phyloP scores from a whole-genome alignment of 1,140 invertebrate species.

The Parapsyche elsis region DNA sequence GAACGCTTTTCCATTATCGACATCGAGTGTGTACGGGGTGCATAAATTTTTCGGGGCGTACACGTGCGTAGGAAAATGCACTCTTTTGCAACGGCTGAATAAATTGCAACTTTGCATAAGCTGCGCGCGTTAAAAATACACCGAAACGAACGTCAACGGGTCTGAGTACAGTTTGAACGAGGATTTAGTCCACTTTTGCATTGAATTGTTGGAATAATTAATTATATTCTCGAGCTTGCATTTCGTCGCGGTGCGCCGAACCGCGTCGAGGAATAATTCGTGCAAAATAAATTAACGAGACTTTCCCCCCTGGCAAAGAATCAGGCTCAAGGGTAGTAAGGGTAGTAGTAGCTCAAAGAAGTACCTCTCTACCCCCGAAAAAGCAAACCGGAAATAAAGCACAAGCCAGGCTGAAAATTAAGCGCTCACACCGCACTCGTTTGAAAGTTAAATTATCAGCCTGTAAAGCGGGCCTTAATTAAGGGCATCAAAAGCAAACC shows the following conservation, averaged over 20 bases:
- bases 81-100: not conserved
- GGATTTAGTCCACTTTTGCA: too few relatives aligned
- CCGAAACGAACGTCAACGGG: too few relatives aligned
- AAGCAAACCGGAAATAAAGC: slow-evolving; percentile 19
- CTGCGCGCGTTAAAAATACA: too few relatives aligned
- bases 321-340: not conserved
- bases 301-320: not conserved
- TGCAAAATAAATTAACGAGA: slow-evolving; percentile 14
- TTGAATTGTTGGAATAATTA: too few relatives aligned
- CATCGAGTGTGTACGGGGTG: not conserved
- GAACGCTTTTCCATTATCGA: slow-evolving; percentile 13
- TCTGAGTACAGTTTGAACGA: too few relatives aligned
- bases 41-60: not conserved
- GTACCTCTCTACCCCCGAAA: too few relatives aligned
- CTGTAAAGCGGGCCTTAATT: slow-evolving; percentile 10
- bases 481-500: slow-evolving; percentile 20
- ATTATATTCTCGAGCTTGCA: too few relatives aligned
- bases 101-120: too few relatives aligned
- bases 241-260: too few relatives aligned
- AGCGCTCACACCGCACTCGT: not conserved
- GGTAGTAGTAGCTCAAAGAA: too few relatives aligned
- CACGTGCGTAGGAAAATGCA: not conserved
- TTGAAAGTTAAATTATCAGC: slow-evolving; percentile 6
- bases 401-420: slow-evolving; percentile 4
- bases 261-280: not conserved